phyloP scores from a whole-genome alignment of 2,113 vertebrate species.

The Mungos mungo region DNA sequence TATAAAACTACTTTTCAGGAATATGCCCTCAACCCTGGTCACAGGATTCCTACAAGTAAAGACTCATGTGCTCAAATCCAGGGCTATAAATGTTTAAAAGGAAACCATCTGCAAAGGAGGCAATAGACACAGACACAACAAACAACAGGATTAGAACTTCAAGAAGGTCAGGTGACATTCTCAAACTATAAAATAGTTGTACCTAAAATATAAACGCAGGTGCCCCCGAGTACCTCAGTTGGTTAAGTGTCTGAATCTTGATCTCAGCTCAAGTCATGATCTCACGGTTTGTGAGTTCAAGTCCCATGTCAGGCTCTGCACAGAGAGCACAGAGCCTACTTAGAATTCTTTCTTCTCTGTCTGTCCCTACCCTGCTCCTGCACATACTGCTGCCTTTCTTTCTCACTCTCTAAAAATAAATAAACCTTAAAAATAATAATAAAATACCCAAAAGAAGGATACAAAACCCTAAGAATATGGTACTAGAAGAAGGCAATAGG shows the following conservation, averaged over 20 bases:
- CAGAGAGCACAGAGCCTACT: too few species aligned
- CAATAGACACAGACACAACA: background rate
- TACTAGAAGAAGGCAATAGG: background rate
- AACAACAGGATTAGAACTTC: background rate
- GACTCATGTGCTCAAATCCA: background rate
- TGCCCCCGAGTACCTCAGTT: too few species aligned
- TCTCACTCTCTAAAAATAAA: too few species aligned
- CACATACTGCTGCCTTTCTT: too few species aligned
- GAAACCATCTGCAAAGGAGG: background rate
- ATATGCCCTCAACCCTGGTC: background rate
- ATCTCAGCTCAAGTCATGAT: too few species aligned
- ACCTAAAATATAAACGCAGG: background rate
- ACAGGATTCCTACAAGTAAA: background rate
- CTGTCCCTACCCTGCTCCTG: too few species aligned
- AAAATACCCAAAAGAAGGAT: background rate
- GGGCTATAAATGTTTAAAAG: background rate
- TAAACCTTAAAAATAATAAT: background rate
- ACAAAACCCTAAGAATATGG: background rate
- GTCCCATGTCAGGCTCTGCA: too few species aligned
- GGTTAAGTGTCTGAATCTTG: too few species aligned
- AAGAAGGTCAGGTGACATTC: background rate
- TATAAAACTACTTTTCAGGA: background rate
- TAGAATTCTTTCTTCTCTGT: too few species aligned
- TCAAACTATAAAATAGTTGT: background rate
- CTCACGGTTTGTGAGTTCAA: too few species aligned